Evolutionary conservation across 2,113 vertebrate species (phyloP).

Genomic region (Spea bombifrons): DNA sequence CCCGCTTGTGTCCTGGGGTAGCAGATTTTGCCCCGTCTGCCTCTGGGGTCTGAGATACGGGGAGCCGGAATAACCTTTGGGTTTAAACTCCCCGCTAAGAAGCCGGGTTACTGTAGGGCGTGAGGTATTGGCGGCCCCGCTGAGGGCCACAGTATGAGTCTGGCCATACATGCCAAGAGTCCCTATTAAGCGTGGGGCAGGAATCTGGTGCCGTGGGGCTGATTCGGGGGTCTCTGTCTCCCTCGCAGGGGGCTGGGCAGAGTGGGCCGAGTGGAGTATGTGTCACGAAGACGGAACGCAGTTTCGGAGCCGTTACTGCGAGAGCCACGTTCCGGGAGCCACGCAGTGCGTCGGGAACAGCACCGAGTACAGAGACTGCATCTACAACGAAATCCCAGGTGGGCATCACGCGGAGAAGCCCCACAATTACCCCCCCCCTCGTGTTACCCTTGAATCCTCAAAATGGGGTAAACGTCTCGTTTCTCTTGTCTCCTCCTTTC

Average conservation of each 20-base stretch:
- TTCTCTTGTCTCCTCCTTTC: conserved; percentile 54
- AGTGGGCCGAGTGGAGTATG: conserved; percentile 89
- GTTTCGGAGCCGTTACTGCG: conserved; percentile 77
- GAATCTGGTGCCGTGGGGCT: not conserved
- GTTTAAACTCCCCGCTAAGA: no score
- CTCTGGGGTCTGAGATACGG: no score
- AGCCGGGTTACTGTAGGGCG: no score
- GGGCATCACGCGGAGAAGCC: not conserved
- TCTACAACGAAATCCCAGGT: conserved; percentile 90
- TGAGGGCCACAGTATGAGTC: no score
- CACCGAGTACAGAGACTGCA: conserved; percentile 86
- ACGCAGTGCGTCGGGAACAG: conserved; percentile 80
- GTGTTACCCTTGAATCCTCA: no score
- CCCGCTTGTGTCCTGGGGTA: no score
- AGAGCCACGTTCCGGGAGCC: conserved; percentile 67
- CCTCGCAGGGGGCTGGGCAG: conserved; percentile 87
- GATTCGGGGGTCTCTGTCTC: not conserved
- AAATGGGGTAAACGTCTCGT: no score
- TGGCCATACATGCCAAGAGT: no score
- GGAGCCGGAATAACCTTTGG: no score
- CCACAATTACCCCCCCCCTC: no score
- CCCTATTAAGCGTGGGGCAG: not conserved
- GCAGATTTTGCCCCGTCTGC: no score
- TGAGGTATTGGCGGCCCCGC: no score
- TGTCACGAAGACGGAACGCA: conserved; percentile 85